These are phyloP conservation scores for Linyphia triangularis DNA, from an alignment of 2,888 invertebrate genomes.

Conservation along the genomic window DNA sequence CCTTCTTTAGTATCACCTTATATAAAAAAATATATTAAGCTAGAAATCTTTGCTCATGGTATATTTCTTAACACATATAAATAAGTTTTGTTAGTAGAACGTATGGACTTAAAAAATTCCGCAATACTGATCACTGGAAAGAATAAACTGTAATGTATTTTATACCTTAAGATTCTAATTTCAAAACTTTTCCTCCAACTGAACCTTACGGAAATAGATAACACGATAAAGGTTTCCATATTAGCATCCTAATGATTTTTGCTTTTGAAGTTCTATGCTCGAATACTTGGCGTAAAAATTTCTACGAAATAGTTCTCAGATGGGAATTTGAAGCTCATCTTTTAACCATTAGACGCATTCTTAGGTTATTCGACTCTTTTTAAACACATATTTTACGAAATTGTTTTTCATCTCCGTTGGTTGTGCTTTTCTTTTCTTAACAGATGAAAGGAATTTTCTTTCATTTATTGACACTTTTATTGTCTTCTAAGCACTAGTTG, in stretches of 20 bases:
- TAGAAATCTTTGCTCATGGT: no score
- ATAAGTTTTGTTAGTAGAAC: no score
- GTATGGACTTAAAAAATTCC: no score
- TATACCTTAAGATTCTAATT: no score
- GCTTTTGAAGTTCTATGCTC: not conserved
- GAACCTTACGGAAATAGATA: no score
- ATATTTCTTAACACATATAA: no score
- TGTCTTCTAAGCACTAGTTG: not conserved
- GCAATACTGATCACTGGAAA: no score
- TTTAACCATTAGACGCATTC: not conserved
- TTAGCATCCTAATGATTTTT: not conserved
- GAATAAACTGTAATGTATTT: no score
- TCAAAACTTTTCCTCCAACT: no score
- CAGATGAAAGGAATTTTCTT: not conserved
- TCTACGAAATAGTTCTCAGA: not conserved
- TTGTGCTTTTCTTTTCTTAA: not conserved
- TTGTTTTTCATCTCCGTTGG: not conserved
- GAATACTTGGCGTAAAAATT: not conserved
- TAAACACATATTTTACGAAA: not conserved
- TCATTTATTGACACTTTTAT: not conserved
- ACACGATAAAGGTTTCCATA: not conserved
- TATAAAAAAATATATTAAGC: no score
- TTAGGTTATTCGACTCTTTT: not conserved
- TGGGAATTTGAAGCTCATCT: not conserved
- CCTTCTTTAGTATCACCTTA: no score